Base-by-base conservation (phyloP, 1,140 invertebrate genomes). In the Harpegnathos saltator region DNA sequence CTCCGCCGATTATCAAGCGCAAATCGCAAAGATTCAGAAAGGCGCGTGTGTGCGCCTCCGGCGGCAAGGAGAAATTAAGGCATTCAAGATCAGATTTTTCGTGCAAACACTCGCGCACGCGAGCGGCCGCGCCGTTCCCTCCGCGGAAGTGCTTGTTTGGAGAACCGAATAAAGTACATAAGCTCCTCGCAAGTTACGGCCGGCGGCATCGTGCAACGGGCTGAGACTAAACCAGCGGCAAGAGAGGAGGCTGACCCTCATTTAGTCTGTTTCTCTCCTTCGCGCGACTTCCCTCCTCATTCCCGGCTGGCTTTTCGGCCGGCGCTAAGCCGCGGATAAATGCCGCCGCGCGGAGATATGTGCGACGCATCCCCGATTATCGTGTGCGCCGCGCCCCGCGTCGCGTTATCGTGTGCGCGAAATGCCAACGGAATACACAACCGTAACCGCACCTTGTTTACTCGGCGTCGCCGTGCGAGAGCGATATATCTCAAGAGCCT, bases 241-340 rank as follows among this genome's bases (percentile, higher is more conserved):
- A 44, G 38, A 11, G 38, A 50, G 11, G n/a, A 19, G 65, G 56
- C 17, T 59, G 26, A 61, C 38, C 15, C 26, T 54, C 26, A 3
- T 56, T 68, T 48, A 17, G 50, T 71, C 26, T 22, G 26, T 52
- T 38, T 68, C 56, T 19, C 44, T 65, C 17, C 24, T 24, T 15
- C 24, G 66, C 52, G 59, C 2, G 1, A 19, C 3, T 63, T 14
- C 22, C 5, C 19, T 50, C 3, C 29, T 63, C 12, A 33, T 56
- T 73, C 11, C 29, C 22, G 17, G 17, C 62, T 22, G 52, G 29
- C 33, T 71, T 72, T 77, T 72, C 24, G 22, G 29, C 65, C 24
- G 29, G 19, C 26, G 26, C 59, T 50, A 61, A 66, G 59, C 56
- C 68, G n/a, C 63, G 62, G 29, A 83, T 85, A 78, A 83, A 83